Evolutionary conservation across 2,888 invertebrate species (phyloP), one percentile per base, ranked within the genome.

Genomic region (Luffia ferchaultella): DNA sequence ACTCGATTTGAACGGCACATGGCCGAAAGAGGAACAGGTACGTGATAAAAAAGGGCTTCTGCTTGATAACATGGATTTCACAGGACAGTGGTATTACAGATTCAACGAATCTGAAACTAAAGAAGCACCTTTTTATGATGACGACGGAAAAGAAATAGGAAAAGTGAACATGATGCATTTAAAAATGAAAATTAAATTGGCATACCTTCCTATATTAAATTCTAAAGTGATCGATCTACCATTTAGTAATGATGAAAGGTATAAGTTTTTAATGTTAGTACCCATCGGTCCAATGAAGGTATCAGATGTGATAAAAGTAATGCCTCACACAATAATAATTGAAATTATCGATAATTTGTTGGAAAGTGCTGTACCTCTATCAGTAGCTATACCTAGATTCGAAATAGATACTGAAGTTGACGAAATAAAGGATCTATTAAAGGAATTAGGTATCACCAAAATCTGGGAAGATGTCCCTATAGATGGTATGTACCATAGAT

Each of bases 141-240:
- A 62, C 2, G 18, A 50, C 15, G 62, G 64, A 0, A 52, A 54
- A 2, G 52, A 56, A 19, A 53, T 65, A 0, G 67, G 64, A 0
- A 49, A 49, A 0, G 59, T 67, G 7, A 61, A 65, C 3, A 58
- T 64, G 56, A 60, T 68, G 62, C 58, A 52, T 18, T 53, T 62
- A 46, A 56, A 52, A 42, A 63, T 55, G 49, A 52, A 53, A 12
- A 64, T 63, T 2, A 62, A 60, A 1, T 20, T 67, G 15, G 60
- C 61, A 0, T 55, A 63, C 1, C 50, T 64, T 5, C 62, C 62
- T 0, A 50, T 59, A 9, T 42, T 61, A 30, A 57, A 62, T 16
- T 54, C 60, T 2, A 68, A 66, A 46, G 56, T 64, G 0, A 5
- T 68, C 12, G 64, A 65, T 45, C 49, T 69, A 1, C 67, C 68